A percentile compares a stretch with the other conserved stretches of the same genome.
phyloP scores from a whole-genome alignment of 2,888 invertebrate genomes.

The Stenichneumon culpator region DNA sequence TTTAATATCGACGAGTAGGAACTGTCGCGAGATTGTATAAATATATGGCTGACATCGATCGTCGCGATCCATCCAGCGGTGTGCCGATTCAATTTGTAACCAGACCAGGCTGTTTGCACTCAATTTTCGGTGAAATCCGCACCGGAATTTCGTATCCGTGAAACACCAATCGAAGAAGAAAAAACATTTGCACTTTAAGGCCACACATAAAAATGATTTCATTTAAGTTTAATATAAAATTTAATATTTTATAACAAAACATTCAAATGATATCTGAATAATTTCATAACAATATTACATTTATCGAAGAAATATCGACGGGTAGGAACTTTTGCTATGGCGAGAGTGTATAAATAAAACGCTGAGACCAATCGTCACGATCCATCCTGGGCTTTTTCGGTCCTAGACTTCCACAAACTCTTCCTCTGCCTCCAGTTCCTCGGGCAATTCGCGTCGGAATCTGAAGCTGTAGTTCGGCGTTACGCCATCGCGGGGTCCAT shows the following conservation, averaged over 20 bases:
- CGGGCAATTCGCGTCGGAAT: conserved; percentile 53
- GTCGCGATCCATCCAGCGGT: not conserved
- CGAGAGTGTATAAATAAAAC: not conserved
- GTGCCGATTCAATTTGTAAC: conserved; percentile 54
- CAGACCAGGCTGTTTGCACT: conserved; percentile 49
- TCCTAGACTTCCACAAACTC: conserved; percentile 23
- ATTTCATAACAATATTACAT: not conserved
- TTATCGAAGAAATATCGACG: not conserved
- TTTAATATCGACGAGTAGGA: too few relatives aligned
- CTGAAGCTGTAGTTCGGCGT: conserved; percentile 49
- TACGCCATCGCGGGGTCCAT: conserved; percentile 56
- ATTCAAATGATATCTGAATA: not conserved
- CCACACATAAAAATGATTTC: too few relatives aligned
- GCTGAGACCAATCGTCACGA: not conserved
- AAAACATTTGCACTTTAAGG: too few relatives aligned
- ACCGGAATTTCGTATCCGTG: not conserved
- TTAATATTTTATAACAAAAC: too few relatives aligned
- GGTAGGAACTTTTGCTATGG: conserved; percentile 1
- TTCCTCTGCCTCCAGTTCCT: conserved; percentile 32
- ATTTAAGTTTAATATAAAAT: too few relatives aligned
- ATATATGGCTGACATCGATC: too few relatives aligned
- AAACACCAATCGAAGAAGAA: not conserved
- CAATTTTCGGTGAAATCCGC: conserved; percentile 44
- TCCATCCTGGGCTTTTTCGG: not conserved
- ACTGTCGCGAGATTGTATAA: too few relatives aligned